Percentiles rank a stretch among this genome's conserved stretches.
These are phyloP conservation scores for Mormyrus hasselquistii DNA, from an alignment of 2,797 vertebrate genomes.

Conservation along the genomic window DNA sequence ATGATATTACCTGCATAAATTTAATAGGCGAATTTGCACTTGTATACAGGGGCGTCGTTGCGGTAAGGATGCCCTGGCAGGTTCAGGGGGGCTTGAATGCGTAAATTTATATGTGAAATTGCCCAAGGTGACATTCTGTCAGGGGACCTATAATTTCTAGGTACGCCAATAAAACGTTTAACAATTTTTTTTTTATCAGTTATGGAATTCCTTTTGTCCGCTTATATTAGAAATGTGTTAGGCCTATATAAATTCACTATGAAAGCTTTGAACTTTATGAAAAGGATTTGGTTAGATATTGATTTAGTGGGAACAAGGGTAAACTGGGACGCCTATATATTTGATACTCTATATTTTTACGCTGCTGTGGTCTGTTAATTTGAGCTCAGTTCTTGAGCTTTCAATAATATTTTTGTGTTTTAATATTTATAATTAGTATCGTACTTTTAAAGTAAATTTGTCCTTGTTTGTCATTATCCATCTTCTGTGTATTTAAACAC, in stretches of 20 bases:
- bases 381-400: not conserved
- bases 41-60: not conserved
- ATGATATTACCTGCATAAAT: not conserved
- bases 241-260: not conserved
- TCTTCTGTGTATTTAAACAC: not conserved
- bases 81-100: not conserved
- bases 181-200: not conserved
- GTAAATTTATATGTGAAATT: not conserved
- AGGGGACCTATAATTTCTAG: not conserved
- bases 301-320: not conserved
- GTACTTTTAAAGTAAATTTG: not conserved
- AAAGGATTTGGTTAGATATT: not conserved
- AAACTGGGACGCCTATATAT: not conserved
- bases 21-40: not conserved
- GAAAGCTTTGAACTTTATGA: not conserved
- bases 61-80: not conserved
- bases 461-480: not conserved
- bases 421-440: not conserved
- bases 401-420: not conserved
- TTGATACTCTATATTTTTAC: not conserved
- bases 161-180: not conserved
- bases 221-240: not conserved
- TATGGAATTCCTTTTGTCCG: not conserved
- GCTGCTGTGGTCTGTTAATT: not conserved
- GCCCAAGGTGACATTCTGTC: not conserved